phyloP scores from a whole-genome alignment of 2,888 invertebrate species.

The Phytoseiulus persimilis region DNA sequence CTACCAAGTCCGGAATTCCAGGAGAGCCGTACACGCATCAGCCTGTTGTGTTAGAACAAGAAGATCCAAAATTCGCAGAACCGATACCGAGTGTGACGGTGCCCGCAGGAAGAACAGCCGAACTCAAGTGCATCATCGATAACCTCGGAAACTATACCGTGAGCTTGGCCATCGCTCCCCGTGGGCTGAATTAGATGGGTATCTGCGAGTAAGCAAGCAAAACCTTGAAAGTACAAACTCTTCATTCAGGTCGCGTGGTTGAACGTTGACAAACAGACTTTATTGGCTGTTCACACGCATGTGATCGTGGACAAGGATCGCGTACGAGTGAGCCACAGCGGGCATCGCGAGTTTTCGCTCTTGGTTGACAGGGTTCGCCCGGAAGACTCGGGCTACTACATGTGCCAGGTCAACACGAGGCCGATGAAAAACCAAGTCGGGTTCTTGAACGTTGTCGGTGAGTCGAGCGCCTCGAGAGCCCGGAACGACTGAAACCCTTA shows the following conservation, averaged over 20 bases:
- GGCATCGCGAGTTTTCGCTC: slow-evolving; percentile 44
- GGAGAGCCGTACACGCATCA: slow-evolving; percentile 21
- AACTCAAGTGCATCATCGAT: slow-evolving; percentile 75
- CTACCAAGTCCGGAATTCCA: too few species aligned
- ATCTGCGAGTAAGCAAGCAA: too few species aligned
- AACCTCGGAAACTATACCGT: slow-evolving; percentile 79
- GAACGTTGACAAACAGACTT: slow-evolving; percentile 81
- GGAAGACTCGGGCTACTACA: slow-evolving; percentile 81
- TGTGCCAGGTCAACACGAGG: slow-evolving; percentile 53
- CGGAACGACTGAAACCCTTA: too few species aligned
- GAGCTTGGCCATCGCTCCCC: slow-evolving; percentile 48
- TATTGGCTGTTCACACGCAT: slow-evolving; percentile 80
- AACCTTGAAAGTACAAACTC: too few species aligned
- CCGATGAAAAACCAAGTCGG: slow-evolving; percentile 46
- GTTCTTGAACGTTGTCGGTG: slow-evolving; percentile 45
- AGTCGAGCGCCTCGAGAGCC: slow-evolving; percentile 19
- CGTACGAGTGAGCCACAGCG: slow-evolving; percentile 72
- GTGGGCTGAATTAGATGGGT: too few species aligned
- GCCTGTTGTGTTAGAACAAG: slow-evolving; percentile 14
- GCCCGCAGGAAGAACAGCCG: slow-evolving; percentile 70
- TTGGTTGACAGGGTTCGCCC: slow-evolving; percentile 52
- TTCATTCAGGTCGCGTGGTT: slow-evolving; percentile 84
- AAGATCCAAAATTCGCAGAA: slow-evolving; percentile 68
- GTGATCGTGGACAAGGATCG: slow-evolving; percentile 83
- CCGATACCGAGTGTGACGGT: slow-evolving; percentile 75